Percentiles rank a stretch among this genome's conserved stretches.
These are phyloP conservation scores for Gorsachius goisagi DNA, from an alignment of 2,113 vertebrate species.

Conservation along the genomic window DNA sequence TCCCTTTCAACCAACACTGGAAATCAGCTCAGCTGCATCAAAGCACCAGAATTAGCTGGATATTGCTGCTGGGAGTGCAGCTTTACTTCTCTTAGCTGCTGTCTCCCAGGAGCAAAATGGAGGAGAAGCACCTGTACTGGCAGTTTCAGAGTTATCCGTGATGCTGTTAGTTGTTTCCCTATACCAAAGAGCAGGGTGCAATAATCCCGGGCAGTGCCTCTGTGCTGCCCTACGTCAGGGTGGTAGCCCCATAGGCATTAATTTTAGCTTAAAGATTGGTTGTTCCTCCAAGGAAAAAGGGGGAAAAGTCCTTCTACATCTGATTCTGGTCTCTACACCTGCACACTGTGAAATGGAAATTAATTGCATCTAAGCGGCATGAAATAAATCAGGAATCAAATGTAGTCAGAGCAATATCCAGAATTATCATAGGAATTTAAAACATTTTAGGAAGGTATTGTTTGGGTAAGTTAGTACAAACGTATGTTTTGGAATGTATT, in stretches of 20 bases:
- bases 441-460: background rate
- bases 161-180: background rate
- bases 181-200: background rate
- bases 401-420: background rate
- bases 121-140: background rate
- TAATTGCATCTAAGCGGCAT: background rate
- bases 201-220: background rate
- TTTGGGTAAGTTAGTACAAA: background rate
- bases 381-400: background rate
- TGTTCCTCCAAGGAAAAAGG: background rate
- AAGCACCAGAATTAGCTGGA: background rate
- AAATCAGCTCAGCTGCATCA: background rate
- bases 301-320: background rate
- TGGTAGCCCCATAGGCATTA: background rate
- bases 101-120: background rate
- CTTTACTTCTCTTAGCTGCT: background rate
- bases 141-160: fast-evolving
- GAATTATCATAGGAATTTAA: background rate
- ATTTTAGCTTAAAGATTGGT: background rate
- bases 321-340: background rate
- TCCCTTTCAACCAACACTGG: background rate
- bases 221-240: background rate
- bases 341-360: background rate
- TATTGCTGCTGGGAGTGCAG: background rate
- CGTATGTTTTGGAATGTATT: background rate